Evolutionary conservation across 2,113 vertebrate genomes (phyloP).

Genomic region (Plecotus auritus): DNA sequence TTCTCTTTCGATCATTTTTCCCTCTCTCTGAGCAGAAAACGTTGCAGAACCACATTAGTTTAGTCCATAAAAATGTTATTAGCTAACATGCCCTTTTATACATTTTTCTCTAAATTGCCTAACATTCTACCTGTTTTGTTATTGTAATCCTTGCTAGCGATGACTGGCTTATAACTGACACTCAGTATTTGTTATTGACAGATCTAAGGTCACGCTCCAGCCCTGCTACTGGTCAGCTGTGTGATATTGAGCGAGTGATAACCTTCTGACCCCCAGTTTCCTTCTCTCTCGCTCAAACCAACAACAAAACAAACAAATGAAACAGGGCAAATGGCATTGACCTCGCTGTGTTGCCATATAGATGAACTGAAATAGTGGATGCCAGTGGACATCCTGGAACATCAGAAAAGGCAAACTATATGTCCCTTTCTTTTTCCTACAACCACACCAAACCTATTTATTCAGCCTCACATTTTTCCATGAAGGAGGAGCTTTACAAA

Average conservation of each 20-base stretch:
- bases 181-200: neutral
- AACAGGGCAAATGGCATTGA: neutral
- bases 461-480: neutral
- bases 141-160: rapidly evolving
- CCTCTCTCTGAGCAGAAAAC: neutral
- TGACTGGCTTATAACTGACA: neutral
- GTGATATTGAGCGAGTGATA: neutral
- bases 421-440: neutral
- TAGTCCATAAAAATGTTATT: neutral
- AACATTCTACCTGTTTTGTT: neutral
- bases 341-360: neutral
- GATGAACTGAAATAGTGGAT: neutral
- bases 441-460: neutral
- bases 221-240: neutral
- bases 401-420: neutral
- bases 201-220: neutral
- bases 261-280: neutral
- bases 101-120: neutral
- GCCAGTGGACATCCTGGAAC: neutral
- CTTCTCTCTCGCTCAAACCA: neutral
- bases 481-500: neutral
- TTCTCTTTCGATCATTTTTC: neutral
- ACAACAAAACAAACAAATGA: neutral
- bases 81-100: neutral
- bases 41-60: neutral